Evolutionary conservation across 1,140 invertebrate species (phyloP).

Genomic region (Drosophila trapezifrons): DNA sequence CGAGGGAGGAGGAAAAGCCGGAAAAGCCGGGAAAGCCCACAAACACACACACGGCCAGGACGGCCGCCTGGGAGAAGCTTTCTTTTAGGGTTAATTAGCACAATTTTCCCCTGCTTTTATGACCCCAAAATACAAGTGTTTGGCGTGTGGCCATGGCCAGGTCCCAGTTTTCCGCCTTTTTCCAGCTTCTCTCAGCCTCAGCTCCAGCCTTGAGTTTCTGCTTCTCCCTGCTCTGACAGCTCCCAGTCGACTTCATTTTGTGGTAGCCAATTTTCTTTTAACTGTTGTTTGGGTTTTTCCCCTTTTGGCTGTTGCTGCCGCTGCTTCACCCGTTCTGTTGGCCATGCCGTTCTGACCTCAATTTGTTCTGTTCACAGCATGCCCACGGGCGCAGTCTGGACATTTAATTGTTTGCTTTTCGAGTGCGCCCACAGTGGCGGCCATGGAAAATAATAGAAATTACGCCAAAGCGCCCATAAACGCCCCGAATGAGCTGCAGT

Average conservation of each 20-base stretch:
- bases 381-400: slow-evolving; percentile 74
- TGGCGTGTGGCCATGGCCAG: slow-evolving; percentile 72
- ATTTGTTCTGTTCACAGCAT: slow-evolving; percentile 76
- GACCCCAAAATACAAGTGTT: slow-evolving; percentile 75
- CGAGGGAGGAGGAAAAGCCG: background rate
- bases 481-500: slow-evolving; percentile 64
- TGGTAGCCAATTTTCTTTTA: slow-evolving; percentile 82
- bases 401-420: slow-evolving; percentile 81
- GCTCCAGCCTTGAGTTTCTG: slow-evolving; percentile 36
- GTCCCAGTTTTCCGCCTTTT: slow-evolving; percentile 59
- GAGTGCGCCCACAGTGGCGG: slow-evolving; percentile 29
- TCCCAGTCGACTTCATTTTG: slow-evolving; percentile 73
- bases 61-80: slow-evolving; percentile 46
- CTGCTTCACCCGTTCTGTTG: slow-evolving; percentile 23
- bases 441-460: slow-evolving; percentile 78
- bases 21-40: slow-evolving; percentile 17
- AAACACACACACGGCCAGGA: slow-evolving; percentile 45
- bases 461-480: slow-evolving; percentile 75
- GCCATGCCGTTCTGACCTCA: slow-evolving; percentile 60
- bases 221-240: slow-evolving; percentile 3
- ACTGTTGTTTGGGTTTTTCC: slow-evolving; percentile 72
- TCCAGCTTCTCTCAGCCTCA: slow-evolving; percentile 16
- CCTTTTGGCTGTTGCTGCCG: slow-evolving; percentile 4
- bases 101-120: slow-evolving; percentile 81
- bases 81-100: slow-evolving; percentile 82